Conservation (phyloP, 2,113 vertebrate species). For the Aplodontia rufa region DNA sequence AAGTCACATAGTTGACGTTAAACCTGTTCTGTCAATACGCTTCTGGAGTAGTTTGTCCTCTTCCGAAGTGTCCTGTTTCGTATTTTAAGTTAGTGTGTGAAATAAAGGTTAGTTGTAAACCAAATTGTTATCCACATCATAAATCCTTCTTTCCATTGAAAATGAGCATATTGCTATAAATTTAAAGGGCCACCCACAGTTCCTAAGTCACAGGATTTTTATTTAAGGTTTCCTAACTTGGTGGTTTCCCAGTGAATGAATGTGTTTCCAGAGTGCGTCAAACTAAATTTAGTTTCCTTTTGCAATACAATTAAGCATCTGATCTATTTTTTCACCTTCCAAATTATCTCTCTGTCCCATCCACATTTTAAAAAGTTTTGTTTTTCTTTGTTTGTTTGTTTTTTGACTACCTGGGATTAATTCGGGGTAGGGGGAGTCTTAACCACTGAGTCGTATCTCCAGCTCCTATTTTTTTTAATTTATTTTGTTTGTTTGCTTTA, state of each 20-base stretch:
- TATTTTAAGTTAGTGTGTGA: not conserved
- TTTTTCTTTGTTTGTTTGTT: too few relatives aligned
- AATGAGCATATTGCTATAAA: not conserved
- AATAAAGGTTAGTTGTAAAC: not conserved
- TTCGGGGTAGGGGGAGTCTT: too few relatives aligned
- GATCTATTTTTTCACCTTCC: not conserved
- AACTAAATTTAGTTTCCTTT: slow-evolving; percentile 6
- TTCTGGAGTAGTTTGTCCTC: not conserved
- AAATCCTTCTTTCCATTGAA: not conserved
- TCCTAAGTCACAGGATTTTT: not conserved
- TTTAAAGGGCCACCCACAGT: not conserved
- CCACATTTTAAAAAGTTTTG: too few relatives aligned
- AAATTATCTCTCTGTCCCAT: too few relatives aligned
- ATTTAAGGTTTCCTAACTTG: not conserved
- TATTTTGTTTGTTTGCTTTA: too few relatives aligned
- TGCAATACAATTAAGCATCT: not conserved
- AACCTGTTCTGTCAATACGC: not conserved
- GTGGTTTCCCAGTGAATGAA: not conserved
- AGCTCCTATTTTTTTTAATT: too few relatives aligned
- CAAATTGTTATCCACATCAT: not conserved
- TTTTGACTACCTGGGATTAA: too few relatives aligned
- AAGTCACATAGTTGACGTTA: not conserved
- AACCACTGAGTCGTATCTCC: too few relatives aligned
- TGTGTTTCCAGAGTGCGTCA: not conserved
- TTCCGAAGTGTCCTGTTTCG: not conserved